Evolutionary conservation across 2,888 invertebrate species (phyloP).

Genomic region (Cataglyphis rosenhaueri): DNA sequence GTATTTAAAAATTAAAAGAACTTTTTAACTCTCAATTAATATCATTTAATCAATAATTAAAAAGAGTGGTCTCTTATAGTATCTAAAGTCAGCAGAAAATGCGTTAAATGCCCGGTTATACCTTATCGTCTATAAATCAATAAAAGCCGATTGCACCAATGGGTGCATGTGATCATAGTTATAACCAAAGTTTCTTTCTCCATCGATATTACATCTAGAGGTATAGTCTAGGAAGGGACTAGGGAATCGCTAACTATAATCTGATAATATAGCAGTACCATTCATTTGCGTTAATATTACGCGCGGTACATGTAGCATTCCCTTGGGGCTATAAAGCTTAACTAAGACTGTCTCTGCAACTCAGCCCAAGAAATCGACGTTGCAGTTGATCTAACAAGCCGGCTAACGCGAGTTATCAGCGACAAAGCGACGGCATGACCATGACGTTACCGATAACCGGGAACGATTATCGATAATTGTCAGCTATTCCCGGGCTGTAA

Average conservation of each 20-base stretch:
- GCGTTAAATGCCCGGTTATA: background rate
- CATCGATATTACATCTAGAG: constrained; percentile 35
- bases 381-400: background rate
- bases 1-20: constrained; percentile 16
- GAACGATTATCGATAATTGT: constrained; percentile 51
- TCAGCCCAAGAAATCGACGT: constrained; percentile 50
- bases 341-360: constrained; percentile 40
- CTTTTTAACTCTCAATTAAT: background rate
- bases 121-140: constrained; percentile 21
- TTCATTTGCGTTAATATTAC: constrained; percentile 45
- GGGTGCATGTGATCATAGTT: constrained; percentile 41
- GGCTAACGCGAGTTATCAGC: constrained; percentile 36
- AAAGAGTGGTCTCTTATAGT: background rate
- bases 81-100: background rate
- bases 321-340: constrained; percentile 24
- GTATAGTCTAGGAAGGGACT: constrained; percentile 33
- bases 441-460: constrained; percentile 45
- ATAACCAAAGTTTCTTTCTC: constrained; percentile 43
- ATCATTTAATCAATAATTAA: background rate
- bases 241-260: constrained; percentile 48
- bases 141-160: constrained; percentile 34
- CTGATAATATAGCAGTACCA: constrained; percentile 41
- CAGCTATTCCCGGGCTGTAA: constrained; percentile 31
- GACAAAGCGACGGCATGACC: constrained; percentile 44
- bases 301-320: constrained; percentile 31